Percentiles rank a stretch among this genome's conserved stretches.
phyloP scores from a whole-genome alignment of 92 coral and sea anemone genomes.

The Heliopora coerulea region DNA sequence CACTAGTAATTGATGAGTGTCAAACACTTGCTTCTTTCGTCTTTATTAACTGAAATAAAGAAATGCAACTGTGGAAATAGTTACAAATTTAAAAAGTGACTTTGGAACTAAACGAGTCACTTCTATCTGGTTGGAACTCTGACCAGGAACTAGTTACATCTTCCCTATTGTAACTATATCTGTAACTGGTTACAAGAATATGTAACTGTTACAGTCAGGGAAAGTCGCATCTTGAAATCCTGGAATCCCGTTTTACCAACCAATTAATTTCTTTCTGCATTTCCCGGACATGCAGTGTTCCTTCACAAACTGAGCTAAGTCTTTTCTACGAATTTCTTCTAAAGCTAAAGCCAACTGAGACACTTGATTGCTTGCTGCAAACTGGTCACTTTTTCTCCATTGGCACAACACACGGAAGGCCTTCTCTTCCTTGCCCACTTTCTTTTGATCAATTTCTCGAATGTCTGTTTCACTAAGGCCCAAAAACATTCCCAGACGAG shows the following conservation, averaged over 20 bases:
- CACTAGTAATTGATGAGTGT: too few relatives aligned
- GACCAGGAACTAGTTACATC: too few relatives aligned
- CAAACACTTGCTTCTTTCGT: too few relatives aligned
- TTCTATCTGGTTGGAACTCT: too few relatives aligned
- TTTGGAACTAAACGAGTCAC: too few relatives aligned
- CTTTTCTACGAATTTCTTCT: slow-evolving; percentile 92
- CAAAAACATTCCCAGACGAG: slow-evolving; percentile 84
- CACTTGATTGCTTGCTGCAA: slow-evolving; percentile 71
- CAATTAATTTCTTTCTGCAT: slow-evolving; percentile 79
- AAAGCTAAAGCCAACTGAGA: slow-evolving; percentile 85
- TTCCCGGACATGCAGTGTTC: slow-evolving; percentile 93
- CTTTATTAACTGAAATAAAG: too few relatives aligned
- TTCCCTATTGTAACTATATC: too few relatives aligned
- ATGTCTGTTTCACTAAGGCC: slow-evolving; percentile 82
- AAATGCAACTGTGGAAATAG: too few relatives aligned
- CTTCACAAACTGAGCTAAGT: slow-evolving; percentile 86
- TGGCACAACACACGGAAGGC: slow-evolving; percentile 76
- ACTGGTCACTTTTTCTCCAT: slow-evolving; percentile 74
- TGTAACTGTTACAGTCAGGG: too few relatives aligned
- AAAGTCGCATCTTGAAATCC: background rate
- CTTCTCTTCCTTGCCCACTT: slow-evolving; percentile 91
- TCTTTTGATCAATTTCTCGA: slow-evolving; percentile 63
- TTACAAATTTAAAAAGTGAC: too few relatives aligned
- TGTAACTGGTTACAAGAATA: too few relatives aligned
- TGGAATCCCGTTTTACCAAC: slow-evolving; percentile 55